A percentile compares a stretch with the other conserved stretches of the same genome.
Conservation (phyloP, 2,888 invertebrate species). For the Eulithis testata region DNA sequence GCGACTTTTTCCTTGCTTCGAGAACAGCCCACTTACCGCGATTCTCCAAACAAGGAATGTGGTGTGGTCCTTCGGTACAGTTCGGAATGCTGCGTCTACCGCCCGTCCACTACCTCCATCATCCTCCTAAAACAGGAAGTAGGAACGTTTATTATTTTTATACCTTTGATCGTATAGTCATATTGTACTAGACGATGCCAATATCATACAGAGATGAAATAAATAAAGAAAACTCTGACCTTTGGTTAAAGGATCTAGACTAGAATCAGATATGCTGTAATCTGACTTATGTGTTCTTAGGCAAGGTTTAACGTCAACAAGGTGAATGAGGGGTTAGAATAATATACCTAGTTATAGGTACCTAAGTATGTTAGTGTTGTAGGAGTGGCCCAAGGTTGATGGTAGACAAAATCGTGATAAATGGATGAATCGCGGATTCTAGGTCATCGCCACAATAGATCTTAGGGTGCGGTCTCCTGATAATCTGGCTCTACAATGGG, state of each 20-base stretch:
- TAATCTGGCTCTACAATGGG: constrained; percentile 39
- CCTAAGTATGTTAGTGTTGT: constrained; percentile 10
- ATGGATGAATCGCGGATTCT: constrained; percentile 49
- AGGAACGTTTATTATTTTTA: too few relatives aligned
- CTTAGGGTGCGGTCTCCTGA: constrained; percentile 47
- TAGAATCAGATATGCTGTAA: too few relatives aligned
- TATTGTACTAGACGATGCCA: too few relatives aligned
- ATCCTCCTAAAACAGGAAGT: constrained; percentile 63
- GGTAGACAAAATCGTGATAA: constrained; percentile 38
- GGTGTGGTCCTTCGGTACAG: constrained; percentile 90
- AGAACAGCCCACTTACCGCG: constrained; percentile 85
- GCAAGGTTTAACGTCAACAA: not conserved
- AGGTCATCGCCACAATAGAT: constrained; percentile 50
- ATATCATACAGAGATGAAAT: too few relatives aligned
- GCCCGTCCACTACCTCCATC: constrained; percentile 75
- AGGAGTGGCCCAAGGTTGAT: constrained; percentile 44
- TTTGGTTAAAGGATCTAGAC: too few relatives aligned
- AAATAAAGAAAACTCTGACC: too few relatives aligned
- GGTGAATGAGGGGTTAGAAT: not conserved
- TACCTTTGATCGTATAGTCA: too few relatives aligned
- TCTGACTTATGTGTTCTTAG: too few relatives aligned
- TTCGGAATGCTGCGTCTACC: constrained; percentile 90
- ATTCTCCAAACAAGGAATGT: constrained; percentile 95
- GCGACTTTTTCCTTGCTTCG: too few relatives aligned
- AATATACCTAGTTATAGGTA: not conserved